phyloP scores from a whole-genome alignment of 1,140 invertebrate species.

The Temnothorax nylanderi region DNA sequence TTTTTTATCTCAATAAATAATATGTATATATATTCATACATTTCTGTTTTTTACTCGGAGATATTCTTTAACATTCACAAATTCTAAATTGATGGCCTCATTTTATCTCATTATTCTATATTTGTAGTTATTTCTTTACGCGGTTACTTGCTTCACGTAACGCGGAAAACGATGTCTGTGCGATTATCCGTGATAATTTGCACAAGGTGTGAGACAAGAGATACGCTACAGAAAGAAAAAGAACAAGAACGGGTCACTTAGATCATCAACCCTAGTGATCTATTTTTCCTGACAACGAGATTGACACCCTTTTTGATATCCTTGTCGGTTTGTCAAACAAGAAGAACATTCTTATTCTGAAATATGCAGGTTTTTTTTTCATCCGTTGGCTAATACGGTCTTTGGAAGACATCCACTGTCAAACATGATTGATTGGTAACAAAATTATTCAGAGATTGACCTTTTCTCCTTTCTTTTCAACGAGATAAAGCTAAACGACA shows the following conservation, averaged over 20 bases:
- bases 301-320: neutral
- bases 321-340: neutral
- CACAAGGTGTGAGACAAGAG: slow-evolving; percentile 24
- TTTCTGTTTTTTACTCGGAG: neutral
- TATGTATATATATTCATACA: neutral
- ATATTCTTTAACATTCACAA: neutral
- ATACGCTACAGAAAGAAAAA: slow-evolving; percentile 23
- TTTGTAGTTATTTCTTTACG: neutral
- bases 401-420: neutral
- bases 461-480: neutral
- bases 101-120: slow-evolving; percentile 35
- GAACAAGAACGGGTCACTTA: slow-evolving; percentile 19
- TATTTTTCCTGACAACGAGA: slow-evolving; percentile 21
- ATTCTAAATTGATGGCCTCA: slow-evolving; percentile 19
- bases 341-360: neutral
- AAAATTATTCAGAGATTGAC: neutral
- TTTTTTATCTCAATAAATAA: slow-evolving; percentile 1
- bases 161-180: slow-evolving; percentile 35
- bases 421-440: neutral
- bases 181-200: slow-evolving; percentile 52
- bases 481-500: neutral
- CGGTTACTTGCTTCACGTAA: slow-evolving; percentile 35
- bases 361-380: slow-evolving; percentile 6
- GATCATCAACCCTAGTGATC: slow-evolving; percentile 22
- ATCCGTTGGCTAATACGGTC: neutral